These are phyloP conservation scores for Platichthys flesus DNA, from an alignment of 2,113 vertebrate genomes.

Conservation along the genomic window DNA sequence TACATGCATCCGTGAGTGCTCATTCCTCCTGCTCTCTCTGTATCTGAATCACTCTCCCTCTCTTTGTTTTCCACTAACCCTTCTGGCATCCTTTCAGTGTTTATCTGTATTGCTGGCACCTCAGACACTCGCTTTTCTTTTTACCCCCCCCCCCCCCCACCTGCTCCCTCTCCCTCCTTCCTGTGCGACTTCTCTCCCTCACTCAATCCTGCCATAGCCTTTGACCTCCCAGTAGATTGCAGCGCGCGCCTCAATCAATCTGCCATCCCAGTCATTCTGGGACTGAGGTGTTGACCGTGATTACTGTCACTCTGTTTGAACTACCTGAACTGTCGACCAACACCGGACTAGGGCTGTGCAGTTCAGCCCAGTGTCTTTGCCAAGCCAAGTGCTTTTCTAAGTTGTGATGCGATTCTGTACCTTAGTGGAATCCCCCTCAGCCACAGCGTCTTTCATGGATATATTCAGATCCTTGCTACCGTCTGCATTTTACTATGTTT, in stretches of 20 bases:
- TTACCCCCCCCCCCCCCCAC: neutral
- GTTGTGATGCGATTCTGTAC: conserved; percentile 26
- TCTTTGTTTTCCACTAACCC: conserved; percentile 31
- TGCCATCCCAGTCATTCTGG: conserved; percentile 38
- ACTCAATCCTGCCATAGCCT: conserved; percentile 35
- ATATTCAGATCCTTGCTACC: conserved; percentile 19
- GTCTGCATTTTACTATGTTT: conserved; percentile 23
- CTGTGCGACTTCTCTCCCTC: conserved; percentile 18
- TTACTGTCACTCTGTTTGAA: conserved; percentile 59
- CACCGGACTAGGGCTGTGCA: conserved; percentile 16
- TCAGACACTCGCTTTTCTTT: conserved; percentile 14
- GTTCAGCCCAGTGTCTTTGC: conserved; percentile 20
- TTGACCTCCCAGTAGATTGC: conserved; percentile 57
- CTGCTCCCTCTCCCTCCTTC: neutral
- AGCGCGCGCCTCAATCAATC: conserved; percentile 55
- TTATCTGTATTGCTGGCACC: conserved; percentile 27
- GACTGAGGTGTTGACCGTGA: conserved; percentile 41
- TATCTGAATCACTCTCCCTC: conserved; percentile 1
- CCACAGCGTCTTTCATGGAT: conserved; percentile 18
- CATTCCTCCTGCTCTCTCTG: neutral
- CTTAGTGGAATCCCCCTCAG: conserved; percentile 31
- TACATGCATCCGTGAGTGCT: conserved; percentile 91
- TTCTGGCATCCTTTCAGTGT: conserved; percentile 29
- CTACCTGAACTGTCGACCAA: conserved; percentile 23
- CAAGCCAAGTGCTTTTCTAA: conserved; percentile 23